phyloP scores from a whole-genome alignment of 92 coral and sea anemone genomes.

The Porites evermanni region DNA sequence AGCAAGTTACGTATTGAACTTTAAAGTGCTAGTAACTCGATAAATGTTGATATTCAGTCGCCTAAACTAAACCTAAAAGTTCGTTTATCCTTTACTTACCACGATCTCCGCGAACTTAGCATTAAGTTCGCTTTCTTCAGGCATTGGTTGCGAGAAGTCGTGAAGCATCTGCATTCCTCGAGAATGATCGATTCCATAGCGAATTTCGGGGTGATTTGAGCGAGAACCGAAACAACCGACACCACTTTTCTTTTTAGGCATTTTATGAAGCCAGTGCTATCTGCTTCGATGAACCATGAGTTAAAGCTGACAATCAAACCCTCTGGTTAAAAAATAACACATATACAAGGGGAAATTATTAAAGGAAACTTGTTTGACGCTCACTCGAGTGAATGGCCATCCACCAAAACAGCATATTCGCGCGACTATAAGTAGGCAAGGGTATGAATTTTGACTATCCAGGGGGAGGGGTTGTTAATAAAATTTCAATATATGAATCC shows the following conservation, averaged over 20 bases:
- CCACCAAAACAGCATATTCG: constrained; percentile 26
- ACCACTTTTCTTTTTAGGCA: constrained; percentile 88
- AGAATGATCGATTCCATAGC: constrained; percentile 95
- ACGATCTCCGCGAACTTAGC: constrained; percentile 97
- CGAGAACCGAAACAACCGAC: constrained; percentile 98
- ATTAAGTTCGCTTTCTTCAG: constrained; percentile 98
- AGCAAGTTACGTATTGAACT: constrained; percentile 11
- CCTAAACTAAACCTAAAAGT: constrained; percentile 1
- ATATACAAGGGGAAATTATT: background rate
- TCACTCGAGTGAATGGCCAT: constrained; percentile 14
- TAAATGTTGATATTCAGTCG: constrained; percentile 21
- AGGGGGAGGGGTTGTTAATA: constrained; percentile 21
- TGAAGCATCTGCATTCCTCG: constrained; percentile 88
- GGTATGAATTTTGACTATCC: background rate
- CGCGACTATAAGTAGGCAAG: constrained; percentile 4
- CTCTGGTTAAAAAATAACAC: background rate
- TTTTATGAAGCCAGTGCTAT: constrained; percentile 54
- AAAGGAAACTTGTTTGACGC: constrained; percentile 7
- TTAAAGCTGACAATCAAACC: constrained; percentile 16
- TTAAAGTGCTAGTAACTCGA: constrained; percentile 29
- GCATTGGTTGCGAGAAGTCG: constrained; percentile 95
- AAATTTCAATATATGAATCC: background rate
- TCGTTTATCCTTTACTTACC: constrained; percentile 72
- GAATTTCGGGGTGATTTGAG: constrained; percentile 93
- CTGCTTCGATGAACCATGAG: constrained; percentile 64